Base-by-base conservation (phyloP, 2,888 invertebrate genomes). In the Lycia hirtaria region DNA sequence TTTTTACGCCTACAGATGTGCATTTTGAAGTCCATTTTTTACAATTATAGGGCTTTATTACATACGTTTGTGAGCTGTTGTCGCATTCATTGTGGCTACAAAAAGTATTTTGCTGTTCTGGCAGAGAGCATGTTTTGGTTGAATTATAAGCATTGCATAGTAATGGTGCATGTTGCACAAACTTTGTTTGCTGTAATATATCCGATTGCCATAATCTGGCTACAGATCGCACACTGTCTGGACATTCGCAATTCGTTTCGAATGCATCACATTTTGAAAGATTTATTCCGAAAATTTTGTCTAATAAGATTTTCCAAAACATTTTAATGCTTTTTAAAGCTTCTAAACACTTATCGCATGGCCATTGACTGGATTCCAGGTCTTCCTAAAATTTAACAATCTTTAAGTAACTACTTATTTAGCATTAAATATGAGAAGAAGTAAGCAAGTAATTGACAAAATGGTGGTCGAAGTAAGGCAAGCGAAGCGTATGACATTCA, bases 271-370 rank as follows among this genome's bases (percentile, higher is more conserved):
- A 63, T 61, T 79, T 84, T 0, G 76, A 64, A 24, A 82, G 40
- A 30, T 74, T 78, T 2, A 88, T 62, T 47, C 80, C 70, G 35
- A 90, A 87, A 60, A 91, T 69, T 76, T 83, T 90, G 48, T 88
- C 85, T 12, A 83, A 47, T 4, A 92, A 80, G 17, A 91, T 76
- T 72, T 80, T 88, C 91, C 91, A 92, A 71, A 90, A 84, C 81
- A 91, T 81, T 73, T 87, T 90, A 33, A 92, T 78, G 48, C 79
- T 83, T 75, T 88, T 91, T n/a, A 92, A 67, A 22, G 86, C 85
- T 28, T 84, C 87, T 45, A 91, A 72, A 52, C 89, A 91, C 69
- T 73, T 75, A 55, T 90, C 88, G 62, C 89, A 91, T 0, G 92
- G 92, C 91, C 91, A 91, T 62, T 86, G 77, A 32, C 81, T 80